Conservation (phyloP, 2,888 invertebrate genomes). For the Tachina fera region DNA sequence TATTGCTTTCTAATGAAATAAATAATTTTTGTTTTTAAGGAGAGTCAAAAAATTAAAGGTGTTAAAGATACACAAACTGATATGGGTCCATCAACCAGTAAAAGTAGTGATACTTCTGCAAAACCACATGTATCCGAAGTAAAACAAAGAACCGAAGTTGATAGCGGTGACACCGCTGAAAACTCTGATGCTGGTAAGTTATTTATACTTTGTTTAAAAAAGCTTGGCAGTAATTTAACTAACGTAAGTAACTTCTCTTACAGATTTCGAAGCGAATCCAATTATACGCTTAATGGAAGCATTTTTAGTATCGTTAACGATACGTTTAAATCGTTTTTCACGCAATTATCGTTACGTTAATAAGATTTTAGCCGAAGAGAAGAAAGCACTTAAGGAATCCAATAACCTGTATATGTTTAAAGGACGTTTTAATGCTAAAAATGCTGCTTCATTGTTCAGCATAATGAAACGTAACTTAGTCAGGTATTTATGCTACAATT, state of each 20-base stretch:
- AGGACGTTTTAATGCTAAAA: slow-evolving; percentile 76
- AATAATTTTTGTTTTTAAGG: slow-evolving; percentile 58
- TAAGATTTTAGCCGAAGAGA: slow-evolving; percentile 93
- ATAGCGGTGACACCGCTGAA: slow-evolving; percentile 79
- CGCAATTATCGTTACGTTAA: slow-evolving; percentile 97
- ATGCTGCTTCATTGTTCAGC: slow-evolving; percentile 84
- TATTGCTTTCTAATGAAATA: not conserved
- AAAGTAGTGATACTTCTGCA: slow-evolving; percentile 72
- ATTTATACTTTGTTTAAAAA: not conserved
- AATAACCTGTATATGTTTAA: slow-evolving; percentile 60
- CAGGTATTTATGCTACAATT: slow-evolving; percentile 77
- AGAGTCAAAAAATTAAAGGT: slow-evolving; percentile 59
- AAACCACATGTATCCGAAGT: slow-evolving; percentile 75
- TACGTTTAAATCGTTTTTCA: slow-evolving; percentile 92
- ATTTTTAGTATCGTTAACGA: slow-evolving; percentile 90
- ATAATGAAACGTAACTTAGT: slow-evolving; percentile 80
- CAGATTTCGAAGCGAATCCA: slow-evolving; percentile 79
- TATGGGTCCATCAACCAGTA: slow-evolving; percentile 72
- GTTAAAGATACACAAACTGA: slow-evolving; percentile 65
- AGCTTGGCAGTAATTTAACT: not conserved
- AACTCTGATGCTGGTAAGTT: slow-evolving; percentile 75
- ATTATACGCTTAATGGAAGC: slow-evolving; percentile 80
- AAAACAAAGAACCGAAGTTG: slow-evolving; percentile 77
- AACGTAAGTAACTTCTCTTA: not conserved
- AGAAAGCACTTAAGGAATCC: slow-evolving; percentile 91